These are phyloP conservation scores for Apodemus sylvaticus DNA, from an alignment of 2,113 vertebrate genomes.

Conservation along the genomic window DNA sequence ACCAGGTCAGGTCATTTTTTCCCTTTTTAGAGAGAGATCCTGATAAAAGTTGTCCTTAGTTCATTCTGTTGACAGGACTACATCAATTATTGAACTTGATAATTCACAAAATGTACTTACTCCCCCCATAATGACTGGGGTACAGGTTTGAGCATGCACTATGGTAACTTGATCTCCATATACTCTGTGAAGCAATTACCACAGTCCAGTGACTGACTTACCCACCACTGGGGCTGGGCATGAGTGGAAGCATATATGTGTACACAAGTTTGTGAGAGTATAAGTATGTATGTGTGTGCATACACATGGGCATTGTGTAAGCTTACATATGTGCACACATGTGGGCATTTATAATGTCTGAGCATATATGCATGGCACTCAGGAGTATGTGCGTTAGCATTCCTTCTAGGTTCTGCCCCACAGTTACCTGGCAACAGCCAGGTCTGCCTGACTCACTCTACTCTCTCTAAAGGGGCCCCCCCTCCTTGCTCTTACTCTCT, in stretches of 20 bases:
- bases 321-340: not conserved
- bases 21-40: not conserved
- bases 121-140: not conserved
- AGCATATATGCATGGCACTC: not conserved
- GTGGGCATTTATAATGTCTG: not conserved
- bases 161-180: not conserved
- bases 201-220: not conserved
- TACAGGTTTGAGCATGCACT: not conserved
- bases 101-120: not conserved
- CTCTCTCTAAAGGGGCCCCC: too few species aligned
- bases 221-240: not conserved
- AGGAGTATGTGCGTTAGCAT: not conserved
- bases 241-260: not conserved
- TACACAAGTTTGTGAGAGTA: not conserved
- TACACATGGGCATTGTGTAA: not conserved
- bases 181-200: not conserved
- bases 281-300: not conserved
- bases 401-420: too few species aligned
- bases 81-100: not conserved
- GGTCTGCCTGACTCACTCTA: too few species aligned
- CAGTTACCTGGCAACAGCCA: too few species aligned
- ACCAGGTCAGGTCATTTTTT: fast-evolving
- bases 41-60: not conserved
- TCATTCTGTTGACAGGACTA: not conserved
- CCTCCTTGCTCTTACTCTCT: too few species aligned